Evolutionary conservation across 2,797 vertebrate genomes (phyloP).

Genomic region (Esox lucius): DNA sequence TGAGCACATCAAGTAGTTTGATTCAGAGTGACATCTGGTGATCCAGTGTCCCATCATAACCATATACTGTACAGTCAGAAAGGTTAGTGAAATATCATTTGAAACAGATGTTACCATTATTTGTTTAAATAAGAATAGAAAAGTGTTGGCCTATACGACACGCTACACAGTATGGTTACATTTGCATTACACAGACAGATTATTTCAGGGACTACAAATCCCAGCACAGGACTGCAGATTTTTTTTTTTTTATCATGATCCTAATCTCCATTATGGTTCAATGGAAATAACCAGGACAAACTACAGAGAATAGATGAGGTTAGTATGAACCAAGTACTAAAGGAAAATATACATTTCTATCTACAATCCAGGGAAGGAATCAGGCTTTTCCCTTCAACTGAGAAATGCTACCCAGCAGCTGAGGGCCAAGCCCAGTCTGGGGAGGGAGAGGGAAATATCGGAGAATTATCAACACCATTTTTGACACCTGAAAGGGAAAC

Average conservation of each 20-base stretch:
- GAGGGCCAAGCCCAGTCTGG: not conserved
- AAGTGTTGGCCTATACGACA: not conserved
- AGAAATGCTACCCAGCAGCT: not conserved
- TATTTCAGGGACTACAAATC: constrained; percentile 27
- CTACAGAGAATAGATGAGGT: constrained; percentile 10
- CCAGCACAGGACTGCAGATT: not conserved
- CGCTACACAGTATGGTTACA: constrained; percentile 20
- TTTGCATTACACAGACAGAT: constrained; percentile 25
- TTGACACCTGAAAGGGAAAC: constrained; percentile 4
- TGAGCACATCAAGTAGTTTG: constrained; percentile 4
- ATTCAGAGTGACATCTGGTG: too few relatives aligned
- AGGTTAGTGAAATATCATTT: constrained; percentile 16
- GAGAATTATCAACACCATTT: constrained; percentile 31
- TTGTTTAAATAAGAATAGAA: not conserved
- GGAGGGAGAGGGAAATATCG: not conserved
- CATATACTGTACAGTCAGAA: not conserved
- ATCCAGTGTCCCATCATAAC: not conserved
- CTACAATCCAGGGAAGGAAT: not conserved
- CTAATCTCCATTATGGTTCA: not conserved
- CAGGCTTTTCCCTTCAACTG: not conserved
- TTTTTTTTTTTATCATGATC: too few relatives aligned
- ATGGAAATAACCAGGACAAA: constrained; percentile 20
- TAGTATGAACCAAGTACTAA: not conserved
- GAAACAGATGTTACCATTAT: constrained; percentile 13
- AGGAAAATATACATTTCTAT: not conserved